These are phyloP conservation scores for Acronicta alni DNA, from an alignment of 2,888 invertebrate species.

Conservation along the genomic window DNA sequence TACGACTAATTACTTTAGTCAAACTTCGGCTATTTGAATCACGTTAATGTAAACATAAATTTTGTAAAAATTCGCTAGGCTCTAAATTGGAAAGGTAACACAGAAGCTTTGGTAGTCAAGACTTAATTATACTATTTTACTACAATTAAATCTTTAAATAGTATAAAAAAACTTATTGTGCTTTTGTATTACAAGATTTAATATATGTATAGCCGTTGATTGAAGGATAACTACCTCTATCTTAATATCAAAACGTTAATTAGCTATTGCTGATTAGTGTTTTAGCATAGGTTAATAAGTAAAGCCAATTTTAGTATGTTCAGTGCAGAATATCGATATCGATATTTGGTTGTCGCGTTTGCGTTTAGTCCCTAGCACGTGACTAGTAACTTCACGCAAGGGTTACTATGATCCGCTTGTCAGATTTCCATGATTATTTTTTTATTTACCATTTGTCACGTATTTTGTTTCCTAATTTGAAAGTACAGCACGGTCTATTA, in stretches of 20 bases:
- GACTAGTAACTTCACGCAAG: slow-evolving; percentile 42
- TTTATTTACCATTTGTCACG: slow-evolving; percentile 41
- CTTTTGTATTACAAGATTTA: too few relatives aligned
- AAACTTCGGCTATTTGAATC: slow-evolving; percentile 27
- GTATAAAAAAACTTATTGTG: too few relatives aligned
- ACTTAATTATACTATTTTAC: background rate
- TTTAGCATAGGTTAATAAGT: too few relatives aligned
- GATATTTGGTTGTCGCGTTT: slow-evolving; percentile 42
- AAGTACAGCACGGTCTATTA: slow-evolving; percentile 53
- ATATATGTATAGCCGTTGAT: too few relatives aligned
- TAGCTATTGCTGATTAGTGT: too few relatives aligned
- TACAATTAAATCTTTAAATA: too few relatives aligned
- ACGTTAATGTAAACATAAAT: slow-evolving; percentile 19
- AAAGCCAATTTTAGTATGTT: too few relatives aligned
- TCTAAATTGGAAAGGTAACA: background rate
- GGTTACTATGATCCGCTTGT: slow-evolving; percentile 49
- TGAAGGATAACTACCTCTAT: too few relatives aligned
- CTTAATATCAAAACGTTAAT: too few relatives aligned
- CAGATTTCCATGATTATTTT: slow-evolving; percentile 23
- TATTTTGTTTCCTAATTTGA: slow-evolving; percentile 51
- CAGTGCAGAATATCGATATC: slow-evolving; percentile 39
- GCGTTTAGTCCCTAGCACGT: slow-evolving; percentile 14
- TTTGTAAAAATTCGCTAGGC: background rate
- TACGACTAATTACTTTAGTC: slow-evolving; percentile 44
- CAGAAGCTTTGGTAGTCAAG: background rate